phyloP scores from a whole-genome alignment of 2,113 vertebrate species.

The Aix galericulata region DNA sequence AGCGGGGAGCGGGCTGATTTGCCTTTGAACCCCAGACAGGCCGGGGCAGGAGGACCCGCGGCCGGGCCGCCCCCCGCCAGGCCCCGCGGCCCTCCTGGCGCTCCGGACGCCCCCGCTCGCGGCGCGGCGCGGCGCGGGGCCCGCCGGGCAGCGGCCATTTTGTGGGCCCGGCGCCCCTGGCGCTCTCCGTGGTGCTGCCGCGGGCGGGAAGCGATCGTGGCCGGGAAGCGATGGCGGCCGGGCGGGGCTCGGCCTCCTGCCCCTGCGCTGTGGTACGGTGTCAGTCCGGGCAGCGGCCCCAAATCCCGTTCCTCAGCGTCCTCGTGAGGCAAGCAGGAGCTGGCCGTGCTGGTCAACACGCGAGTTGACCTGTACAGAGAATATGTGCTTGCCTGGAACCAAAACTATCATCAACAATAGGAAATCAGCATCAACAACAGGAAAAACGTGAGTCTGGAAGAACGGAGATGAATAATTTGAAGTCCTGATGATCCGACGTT shows the following conservation, averaged over 20 bases:
- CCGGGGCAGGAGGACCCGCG: slow-evolving; percentile 18
- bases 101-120: no score
- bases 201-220: not conserved
- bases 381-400: fast-evolving
- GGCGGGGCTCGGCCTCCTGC: no score
- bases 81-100: slow-evolving; percentile 9
- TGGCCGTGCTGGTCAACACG: fast-evolving
- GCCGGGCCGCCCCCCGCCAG: slow-evolving; percentile 18
- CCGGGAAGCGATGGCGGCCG: not conserved
- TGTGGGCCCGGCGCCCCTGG: not conserved
- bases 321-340: fast-evolving
- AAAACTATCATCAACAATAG: not conserved
- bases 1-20: not conserved
- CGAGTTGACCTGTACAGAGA: not conserved
- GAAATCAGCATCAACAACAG: not conserved
- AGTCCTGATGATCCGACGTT: not conserved
- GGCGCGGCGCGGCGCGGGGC: not conserved
- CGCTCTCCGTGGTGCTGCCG: not conserved
- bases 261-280: no score
- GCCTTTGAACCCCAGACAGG: slow-evolving; percentile 20
- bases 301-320: fast-evolving
- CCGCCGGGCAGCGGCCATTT: not conserved
- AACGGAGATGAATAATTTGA: not conserved
- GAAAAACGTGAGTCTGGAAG: not conserved
- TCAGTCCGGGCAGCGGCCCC: no score